These are phyloP conservation scores for Notoglanidium macrostoma DNA, from an alignment of 2,797 vertebrate species.

Conservation along the genomic window DNA sequence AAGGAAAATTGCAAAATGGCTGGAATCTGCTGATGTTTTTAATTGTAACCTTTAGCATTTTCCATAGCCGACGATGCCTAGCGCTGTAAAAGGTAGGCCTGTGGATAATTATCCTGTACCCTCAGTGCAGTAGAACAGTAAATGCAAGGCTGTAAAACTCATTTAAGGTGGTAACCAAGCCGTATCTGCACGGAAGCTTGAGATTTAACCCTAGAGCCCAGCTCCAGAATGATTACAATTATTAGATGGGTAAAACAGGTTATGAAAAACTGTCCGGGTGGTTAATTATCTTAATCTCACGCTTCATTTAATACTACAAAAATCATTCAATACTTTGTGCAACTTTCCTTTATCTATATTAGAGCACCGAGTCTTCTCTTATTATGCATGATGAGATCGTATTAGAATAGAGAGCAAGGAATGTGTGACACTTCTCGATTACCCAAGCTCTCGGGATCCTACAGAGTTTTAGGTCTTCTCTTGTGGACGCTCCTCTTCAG, in stretches of 20 bases:
- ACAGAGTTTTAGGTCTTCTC: background rate
- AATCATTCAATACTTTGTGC: background rate
- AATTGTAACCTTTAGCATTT: conserved; percentile 15
- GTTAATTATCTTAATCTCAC: background rate
- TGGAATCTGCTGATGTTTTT: conserved; percentile 6
- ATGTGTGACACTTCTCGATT: background rate
- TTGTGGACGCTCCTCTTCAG: background rate
- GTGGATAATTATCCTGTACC: conserved; percentile 17
- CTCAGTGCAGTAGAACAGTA: background rate
- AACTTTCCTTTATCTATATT: background rate
- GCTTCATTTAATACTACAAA: background rate
- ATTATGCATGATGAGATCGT: background rate
- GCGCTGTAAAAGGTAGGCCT: conserved; percentile 7
- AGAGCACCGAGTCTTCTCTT: background rate
- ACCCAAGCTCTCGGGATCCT: background rate
- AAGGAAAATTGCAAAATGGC: background rate
- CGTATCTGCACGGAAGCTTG: background rate
- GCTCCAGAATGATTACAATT: background rate
- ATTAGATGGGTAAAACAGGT: background rate
- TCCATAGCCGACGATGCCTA: background rate
- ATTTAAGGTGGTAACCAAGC: background rate
- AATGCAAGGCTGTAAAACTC: conserved; percentile 7
- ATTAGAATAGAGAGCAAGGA: background rate
- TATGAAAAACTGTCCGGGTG: background rate
- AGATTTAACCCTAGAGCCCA: background rate